phyloP scores from a whole-genome alignment of 1,140 invertebrate species.

The Pollicipes pollicipes region DNA sequence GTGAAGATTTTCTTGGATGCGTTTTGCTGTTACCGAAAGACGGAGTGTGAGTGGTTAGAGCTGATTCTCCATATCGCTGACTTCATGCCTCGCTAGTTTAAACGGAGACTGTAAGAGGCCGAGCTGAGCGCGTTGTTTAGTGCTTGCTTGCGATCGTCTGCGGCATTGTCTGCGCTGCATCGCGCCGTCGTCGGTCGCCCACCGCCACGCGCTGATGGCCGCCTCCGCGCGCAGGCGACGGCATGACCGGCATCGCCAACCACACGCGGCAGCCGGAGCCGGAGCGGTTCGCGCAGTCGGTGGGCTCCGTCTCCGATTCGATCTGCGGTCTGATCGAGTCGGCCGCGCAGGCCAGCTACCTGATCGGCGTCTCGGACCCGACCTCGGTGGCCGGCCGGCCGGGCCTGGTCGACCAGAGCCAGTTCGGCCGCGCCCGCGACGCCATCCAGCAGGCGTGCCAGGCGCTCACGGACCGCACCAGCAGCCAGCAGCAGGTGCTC shows the following conservation, averaged over 20 bases:
- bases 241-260: slow-evolving; percentile 84
- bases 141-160: too few species aligned
- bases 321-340: slow-evolving; percentile 88
- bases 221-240: slow-evolving; percentile 39
- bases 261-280: slow-evolving; percentile 73
- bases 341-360: slow-evolving; percentile 79
- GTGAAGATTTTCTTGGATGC: too few species aligned
- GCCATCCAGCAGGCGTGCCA: slow-evolving; percentile 77
- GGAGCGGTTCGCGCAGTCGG: slow-evolving; percentile 69
- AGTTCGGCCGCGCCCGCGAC: slow-evolving; percentile 68
- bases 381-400: slow-evolving; percentile 73
- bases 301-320: slow-evolving; percentile 61
- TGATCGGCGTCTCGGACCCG: slow-evolving; percentile 81
- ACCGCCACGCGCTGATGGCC: too few species aligned
- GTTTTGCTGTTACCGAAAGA: too few species aligned
- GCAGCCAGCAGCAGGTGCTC: slow-evolving; percentile 66
- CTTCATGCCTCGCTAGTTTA: too few species aligned
- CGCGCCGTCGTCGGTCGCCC: too few species aligned
- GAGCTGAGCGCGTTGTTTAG: too few species aligned
- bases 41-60: too few species aligned
- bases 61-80: too few species aligned
- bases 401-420: slow-evolving; percentile 78
- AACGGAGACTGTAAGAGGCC: too few species aligned
- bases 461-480: slow-evolving; percentile 51
- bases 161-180: too few species aligned